Base-by-base conservation (phyloP, 2,888 invertebrate genomes). In the Calliopum simillimum region DNA sequence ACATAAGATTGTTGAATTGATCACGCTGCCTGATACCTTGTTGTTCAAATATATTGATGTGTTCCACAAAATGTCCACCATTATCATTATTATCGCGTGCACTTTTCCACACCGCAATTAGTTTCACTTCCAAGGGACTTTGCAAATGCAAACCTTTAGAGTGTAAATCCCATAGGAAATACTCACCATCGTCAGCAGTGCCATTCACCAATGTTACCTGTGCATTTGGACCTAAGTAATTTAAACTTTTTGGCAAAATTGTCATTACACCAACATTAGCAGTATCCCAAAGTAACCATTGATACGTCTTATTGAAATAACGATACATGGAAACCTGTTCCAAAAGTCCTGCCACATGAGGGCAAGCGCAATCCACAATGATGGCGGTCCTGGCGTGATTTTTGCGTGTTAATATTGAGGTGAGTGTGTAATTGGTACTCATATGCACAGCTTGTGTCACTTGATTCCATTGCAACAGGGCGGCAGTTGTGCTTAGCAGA, bases 281-380 rank as follows among this genome's bases (percentile, higher is more conserved):
- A 1, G 74, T 58, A 63, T 82, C 81, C 77, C 80, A 78, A 14
- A 85, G 69, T 13, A 85, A 51, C 85, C 85, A 85, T 47, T 81
- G 82, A 71, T 83, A 85, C 1, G 85, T 82, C 73, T 81, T 85
- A 64, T 85, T 85, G 44, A 82, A 84, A 71, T 78, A 83, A 44
- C 72, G 74, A 19, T 72, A 33, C 1, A 68, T 59, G 14, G 82
- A 81, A 3, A 79, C 79, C 70, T 77, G 69, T 3, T 49, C 55
- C 1, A 84, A 72, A 0, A 82, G 62, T 0, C 23, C 25, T 14
- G 49, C 8, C 4, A 78, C 62, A 1, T 76, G 70, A 0, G 68
- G 41, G n/a, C 84, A 84, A 3, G 62, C 62, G 0, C 80, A 77
- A 69, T 84, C 77, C 12, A 83, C 74, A 56, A 84, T 70, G 12